A percentile compares a stretch with the other conserved stretches of the same genome.
Conservation (phyloP, 2,113 vertebrate species). For the Phaethornis superciliosus region DNA sequence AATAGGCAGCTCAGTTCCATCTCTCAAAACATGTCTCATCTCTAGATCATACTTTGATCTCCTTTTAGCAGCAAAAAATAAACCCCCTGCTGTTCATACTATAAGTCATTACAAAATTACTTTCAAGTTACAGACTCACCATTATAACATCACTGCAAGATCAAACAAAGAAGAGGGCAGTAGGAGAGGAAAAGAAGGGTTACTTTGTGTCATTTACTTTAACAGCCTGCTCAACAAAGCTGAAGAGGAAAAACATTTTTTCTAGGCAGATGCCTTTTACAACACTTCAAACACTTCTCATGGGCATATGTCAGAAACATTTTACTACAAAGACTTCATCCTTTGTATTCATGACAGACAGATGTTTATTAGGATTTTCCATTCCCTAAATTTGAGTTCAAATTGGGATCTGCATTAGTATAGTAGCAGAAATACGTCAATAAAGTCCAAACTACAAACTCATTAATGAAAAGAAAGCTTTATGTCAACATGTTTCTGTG, state of each 20-base stretch:
- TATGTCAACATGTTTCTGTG: neutral
- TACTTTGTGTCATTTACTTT: constrained; percentile 42
- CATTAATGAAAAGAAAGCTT: neutral
- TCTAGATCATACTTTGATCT: constrained; percentile 51
- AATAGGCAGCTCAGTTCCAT: constrained; percentile 2
- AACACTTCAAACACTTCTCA: constrained; percentile 45
- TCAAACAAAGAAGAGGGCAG: constrained; percentile 46
- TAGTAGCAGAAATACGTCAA: neutral
- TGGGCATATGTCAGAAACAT: constrained; percentile 1
- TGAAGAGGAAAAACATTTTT: constrained; percentile 25
- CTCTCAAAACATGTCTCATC: constrained; percentile 24
- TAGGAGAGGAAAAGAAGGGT: constrained; percentile 33
- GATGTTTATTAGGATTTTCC: constrained; percentile 54
- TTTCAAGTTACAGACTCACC: constrained; percentile 48
- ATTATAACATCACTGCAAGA: constrained; percentile 45
- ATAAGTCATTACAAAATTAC: constrained; percentile 31
- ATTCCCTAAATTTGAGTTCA: constrained; percentile 26
- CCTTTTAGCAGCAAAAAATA: constrained; percentile 31
- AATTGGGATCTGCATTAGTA: neutral
- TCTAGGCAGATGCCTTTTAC: constrained; percentile 38
- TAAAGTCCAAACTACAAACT: neutral
- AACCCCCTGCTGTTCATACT: constrained; percentile 18
- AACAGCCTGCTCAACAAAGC: constrained; percentile 22
- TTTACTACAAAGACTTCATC: constrained; percentile 51
- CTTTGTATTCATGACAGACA: neutral